phyloP scores from a whole-genome alignment of 2,797 vertebrate genomes.

The Esox masquinongy region DNA sequence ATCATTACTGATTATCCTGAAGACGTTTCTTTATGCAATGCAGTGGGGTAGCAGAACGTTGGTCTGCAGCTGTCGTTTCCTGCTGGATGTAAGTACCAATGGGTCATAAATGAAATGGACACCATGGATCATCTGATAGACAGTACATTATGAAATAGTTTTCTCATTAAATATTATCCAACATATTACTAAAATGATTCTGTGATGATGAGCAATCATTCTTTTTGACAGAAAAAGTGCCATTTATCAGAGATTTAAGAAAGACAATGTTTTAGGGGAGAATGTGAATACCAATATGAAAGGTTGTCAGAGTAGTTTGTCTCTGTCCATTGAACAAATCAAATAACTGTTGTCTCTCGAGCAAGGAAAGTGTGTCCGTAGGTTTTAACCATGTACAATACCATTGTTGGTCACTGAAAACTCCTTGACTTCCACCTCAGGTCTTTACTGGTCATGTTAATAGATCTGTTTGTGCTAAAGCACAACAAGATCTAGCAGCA shows the following conservation, averaged over 20 bases:
- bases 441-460: slow-evolving; percentile 26
- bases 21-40: slow-evolving; percentile 12
- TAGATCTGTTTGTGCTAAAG: background rate
- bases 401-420: slow-evolving; percentile 29
- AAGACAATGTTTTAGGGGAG: slow-evolving; percentile 32
- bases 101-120: slow-evolving; percentile 10
- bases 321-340: slow-evolving; percentile 31
- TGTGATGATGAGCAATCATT: slow-evolving; percentile 16
- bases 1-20: slow-evolving; percentile 33
- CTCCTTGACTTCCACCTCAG: slow-evolving; percentile 47
- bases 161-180: slow-evolving; percentile 25
- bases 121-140: slow-evolving; percentile 18
- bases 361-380: slow-evolving; percentile 32
- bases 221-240: slow-evolving; percentile 10
- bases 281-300: slow-evolving; percentile 37
- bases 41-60: slow-evolving; percentile 5
- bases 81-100: slow-evolving; percentile 19
- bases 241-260: slow-evolving; percentile 24
- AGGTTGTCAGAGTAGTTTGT: slow-evolving; percentile 48
- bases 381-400: slow-evolving; percentile 28
- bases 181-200: slow-evolving; percentile 25
- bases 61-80: slow-evolving; percentile 16
- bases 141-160: slow-evolving; percentile 22
- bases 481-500: background rate
- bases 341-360: slow-evolving; percentile 32